phyloP scores from a whole-genome alignment of 1,140 invertebrate genomes.

The Thereuonema tuberculata region DNA sequence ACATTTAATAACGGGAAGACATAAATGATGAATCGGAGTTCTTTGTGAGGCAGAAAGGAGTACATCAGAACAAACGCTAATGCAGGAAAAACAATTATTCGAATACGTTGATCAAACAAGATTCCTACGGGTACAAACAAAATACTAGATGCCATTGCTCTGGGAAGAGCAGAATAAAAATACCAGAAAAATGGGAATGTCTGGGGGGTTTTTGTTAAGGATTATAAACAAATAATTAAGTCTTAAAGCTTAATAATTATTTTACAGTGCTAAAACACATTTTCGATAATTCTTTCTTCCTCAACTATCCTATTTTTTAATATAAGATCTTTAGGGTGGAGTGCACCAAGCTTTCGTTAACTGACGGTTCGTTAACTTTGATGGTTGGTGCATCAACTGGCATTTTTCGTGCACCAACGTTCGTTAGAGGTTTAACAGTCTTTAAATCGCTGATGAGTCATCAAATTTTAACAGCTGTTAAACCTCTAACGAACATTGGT shows the following conservation, averaged over 20 bases:
- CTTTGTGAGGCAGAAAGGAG: conserved; percentile 95
- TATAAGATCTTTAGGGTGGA: too few relatives aligned
- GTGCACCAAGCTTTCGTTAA: too few relatives aligned
- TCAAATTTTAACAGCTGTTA: too few relatives aligned
- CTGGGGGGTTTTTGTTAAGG: conserved; percentile 42
- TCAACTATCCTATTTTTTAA: too few relatives aligned
- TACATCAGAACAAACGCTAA: conserved; percentile 76
- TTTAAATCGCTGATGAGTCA: too few relatives aligned
- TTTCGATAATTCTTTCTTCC: too few relatives aligned
- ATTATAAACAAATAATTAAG: conserved; percentile 2
- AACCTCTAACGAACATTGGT: too few relatives aligned
- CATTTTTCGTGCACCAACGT: too few relatives aligned
- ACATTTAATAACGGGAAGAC: conserved; percentile 87
- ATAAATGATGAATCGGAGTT: conserved; percentile 96
- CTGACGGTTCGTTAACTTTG: too few relatives aligned
- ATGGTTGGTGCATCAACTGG: too few relatives aligned
- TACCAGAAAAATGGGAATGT: conserved; percentile 96
- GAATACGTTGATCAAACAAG: conserved; percentile 51
- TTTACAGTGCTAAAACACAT: not conserved
- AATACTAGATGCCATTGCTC: conserved; percentile 66
- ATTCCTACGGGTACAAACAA: conserved; percentile 69
- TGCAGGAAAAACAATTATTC: conserved; percentile 53
- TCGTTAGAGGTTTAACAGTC: too few relatives aligned
- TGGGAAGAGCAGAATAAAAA: conserved; percentile 90
- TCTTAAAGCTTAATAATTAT: not conserved